Base-by-base conservation (phyloP, 2,888 invertebrate genomes). In the Drosophila kokeensis region DNA sequence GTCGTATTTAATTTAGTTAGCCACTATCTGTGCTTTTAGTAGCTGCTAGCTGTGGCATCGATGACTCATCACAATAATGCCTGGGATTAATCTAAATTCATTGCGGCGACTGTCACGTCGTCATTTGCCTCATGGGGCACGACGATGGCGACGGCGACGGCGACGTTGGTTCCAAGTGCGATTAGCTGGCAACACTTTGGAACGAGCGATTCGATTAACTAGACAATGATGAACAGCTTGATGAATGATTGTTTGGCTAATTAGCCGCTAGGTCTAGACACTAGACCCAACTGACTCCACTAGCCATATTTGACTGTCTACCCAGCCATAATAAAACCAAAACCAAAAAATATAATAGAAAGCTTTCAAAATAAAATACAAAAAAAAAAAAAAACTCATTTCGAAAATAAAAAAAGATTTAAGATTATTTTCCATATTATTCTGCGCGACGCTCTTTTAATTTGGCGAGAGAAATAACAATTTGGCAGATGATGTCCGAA, bases 61-160 rank as follows among this genome's bases (percentile, higher is more conserved):
- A 59, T 78, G 79, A 79, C 18, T 78, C 78, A 78, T 59, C 54
- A 2, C n/a, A 32, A 4, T 75, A 36, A 2, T 75, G 64, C 64
- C 71, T 42, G 32, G 50, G 58, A 52, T 30, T 27, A 60, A 57
- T 30, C 62, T 40, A 27, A 76, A 68, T 74, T 66, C 79, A 79
- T 64, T 67, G 71, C 64, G 53, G 68, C 67, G 49, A 68, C 58
- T 78, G 78, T 78, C 78, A 79, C 79, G 72, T 78, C 32, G 32
- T 11, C 32, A 32, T 32, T 32, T 75, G 78, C 29, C 75, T 60
- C 65, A 67, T 38, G 70, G 42, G 54, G 45, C 54, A 54, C 32
- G 57, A 40, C 50, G 58, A 34, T 24, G 24, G 21, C 42, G 45
- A 65, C 36, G 27, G 10, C 21, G 29, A 32, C 34, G 54, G 45